Evolutionary conservation across 2,888 invertebrate genomes (phyloP), one percentile per base, ranked within the genome.

Genomic region (Ptilodon capucinus): DNA sequence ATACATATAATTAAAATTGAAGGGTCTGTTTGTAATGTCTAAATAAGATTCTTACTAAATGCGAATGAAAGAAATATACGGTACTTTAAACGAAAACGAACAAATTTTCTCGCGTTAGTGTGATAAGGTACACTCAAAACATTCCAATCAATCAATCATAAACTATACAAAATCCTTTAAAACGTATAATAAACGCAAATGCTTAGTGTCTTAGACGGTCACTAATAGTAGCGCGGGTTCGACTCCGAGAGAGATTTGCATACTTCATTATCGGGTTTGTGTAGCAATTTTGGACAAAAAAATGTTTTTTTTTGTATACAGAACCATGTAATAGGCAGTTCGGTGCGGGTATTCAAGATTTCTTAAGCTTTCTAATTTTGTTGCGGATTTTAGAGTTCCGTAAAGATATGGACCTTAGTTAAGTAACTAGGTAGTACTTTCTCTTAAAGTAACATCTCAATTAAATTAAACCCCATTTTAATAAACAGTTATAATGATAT

Each of bases 251-350:
- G 36, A 66, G 77, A 91, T 91, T 91, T 80, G 86, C 90, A 91
- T 91, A 83, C 68, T 73, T 88, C 86, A 91, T 91, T 88, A 83
- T 80, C 74, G 83, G 88, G 79, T 88, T 58, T 66, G 61, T 62
- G 62, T 72, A 53, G 72, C 76, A 84, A 88, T 87, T 85, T 84
- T 77, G 72, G 68, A 60, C 76, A 69, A 68, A 57, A 65, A 64
- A 48, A 25, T 23, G 1, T 25, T 5, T 47, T 60, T 59, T 61
- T 69, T 58, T 59, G 44, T 60, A n/a, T n/a, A 58, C 61, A 60
- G 60, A 59, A 60, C 57, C 51, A 23, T 44, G 48, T 72, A 76
- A 72, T 71, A 55, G 54, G 62, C 35, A 60, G 62, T 65, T 71
- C 9, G 51, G 30, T 41, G 66, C 54, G 54, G 64, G 68, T 81